These are phyloP conservation scores for Ramphastos sulfuratus DNA, from an alignment of 2,113 vertebrate species.

Conservation along the genomic window DNA sequence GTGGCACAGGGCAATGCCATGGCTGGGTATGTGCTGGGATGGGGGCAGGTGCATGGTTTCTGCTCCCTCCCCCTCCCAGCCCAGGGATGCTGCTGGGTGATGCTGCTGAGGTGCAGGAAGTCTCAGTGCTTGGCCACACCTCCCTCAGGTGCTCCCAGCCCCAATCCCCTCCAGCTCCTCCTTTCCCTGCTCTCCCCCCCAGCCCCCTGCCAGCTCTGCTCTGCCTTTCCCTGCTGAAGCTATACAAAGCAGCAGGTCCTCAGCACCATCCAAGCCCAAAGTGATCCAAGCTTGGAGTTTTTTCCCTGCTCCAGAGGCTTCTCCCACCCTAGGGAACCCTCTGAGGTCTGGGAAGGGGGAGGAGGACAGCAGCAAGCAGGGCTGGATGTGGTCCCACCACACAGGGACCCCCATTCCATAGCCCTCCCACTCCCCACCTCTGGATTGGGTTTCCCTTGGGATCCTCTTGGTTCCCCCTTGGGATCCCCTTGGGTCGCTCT, in stretches of 20 bases:
- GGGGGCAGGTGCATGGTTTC: accelerated
- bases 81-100: background rate
- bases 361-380: background rate
- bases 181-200: background rate
- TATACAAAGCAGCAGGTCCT: conserved; percentile 51
- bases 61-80: too few species aligned
- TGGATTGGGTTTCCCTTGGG: too few species aligned
- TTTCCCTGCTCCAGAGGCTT: background rate
- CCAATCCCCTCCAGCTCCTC: background rate
- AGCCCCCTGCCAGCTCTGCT: background rate
- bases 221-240: background rate
- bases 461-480: background rate
- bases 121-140: background rate
- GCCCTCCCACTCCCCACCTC: accelerated
- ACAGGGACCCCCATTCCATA: accelerated
- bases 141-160: accelerated
- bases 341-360: background rate
- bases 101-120: accelerated
- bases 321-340: accelerated
- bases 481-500: background rate
- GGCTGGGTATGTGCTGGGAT: accelerated
- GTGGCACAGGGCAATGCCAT: too few species aligned
- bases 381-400: background rate
- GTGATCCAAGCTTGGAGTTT: background rate
- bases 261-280: background rate